Conservation (phyloP, 2,113 vertebrate species). For the Picathartes gymnocephalus region DNA sequence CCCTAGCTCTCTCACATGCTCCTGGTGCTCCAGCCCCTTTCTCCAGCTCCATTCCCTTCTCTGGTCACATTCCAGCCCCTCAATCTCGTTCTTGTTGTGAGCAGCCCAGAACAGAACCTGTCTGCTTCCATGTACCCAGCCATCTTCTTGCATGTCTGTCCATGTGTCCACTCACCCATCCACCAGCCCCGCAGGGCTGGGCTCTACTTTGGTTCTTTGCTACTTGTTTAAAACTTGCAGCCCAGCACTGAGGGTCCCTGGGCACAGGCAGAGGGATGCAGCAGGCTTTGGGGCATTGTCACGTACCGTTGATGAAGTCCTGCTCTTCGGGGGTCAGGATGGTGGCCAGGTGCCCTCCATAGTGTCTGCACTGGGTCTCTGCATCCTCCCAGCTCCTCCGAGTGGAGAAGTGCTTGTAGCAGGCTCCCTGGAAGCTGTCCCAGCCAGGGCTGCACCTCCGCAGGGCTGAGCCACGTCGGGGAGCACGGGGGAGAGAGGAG, state of each 20-base stretch:
- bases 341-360: slow-evolving; percentile 85
- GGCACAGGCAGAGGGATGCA: neutral
- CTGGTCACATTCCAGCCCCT: neutral
- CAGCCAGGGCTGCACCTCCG: slow-evolving; percentile 81
- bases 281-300: rapidly evolving
- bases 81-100: neutral
- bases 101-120: neutral
- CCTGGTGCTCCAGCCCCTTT: neutral
- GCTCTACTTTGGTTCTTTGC: neutral
- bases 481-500: neutral
- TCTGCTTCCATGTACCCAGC: rapidly evolving
- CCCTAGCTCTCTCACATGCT: neutral
- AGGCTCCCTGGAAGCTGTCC: slow-evolving; percentile 89
- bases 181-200: neutral
- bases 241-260: rapidly evolving
- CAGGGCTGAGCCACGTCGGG: slow-evolving; percentile 64
- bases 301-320: slow-evolving; percentile 85
- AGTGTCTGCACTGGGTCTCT: slow-evolving; percentile 82
- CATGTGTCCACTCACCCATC: rapidly evolving
- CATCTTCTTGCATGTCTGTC: rapidly evolving
- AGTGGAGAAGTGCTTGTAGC: slow-evolving; percentile 86
- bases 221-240: rapidly evolving
- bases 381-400: slow-evolving; percentile 91
- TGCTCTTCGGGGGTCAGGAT: slow-evolving; percentile 91
- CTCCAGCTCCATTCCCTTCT: neutral